A percentile compares a stretch with the other conserved stretches of the same genome.
These are phyloP conservation scores for Elephantulus edwardii DNA, from an alignment of 2,113 vertebrate species.

Conservation along the genomic window DNA sequence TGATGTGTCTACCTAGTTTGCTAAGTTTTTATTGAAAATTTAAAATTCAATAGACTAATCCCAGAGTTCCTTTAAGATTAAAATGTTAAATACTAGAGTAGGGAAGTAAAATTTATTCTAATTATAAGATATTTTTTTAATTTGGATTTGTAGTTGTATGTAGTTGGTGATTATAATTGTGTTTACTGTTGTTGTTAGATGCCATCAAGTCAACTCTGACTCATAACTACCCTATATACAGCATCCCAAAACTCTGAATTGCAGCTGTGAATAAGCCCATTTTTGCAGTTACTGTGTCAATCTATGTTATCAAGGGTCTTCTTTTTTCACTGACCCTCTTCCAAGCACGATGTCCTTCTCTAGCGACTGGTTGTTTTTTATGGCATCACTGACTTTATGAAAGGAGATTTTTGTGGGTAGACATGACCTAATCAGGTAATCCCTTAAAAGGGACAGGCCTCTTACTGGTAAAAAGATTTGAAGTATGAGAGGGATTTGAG, in stretches of 20 bases:
- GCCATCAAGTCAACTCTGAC: too few relatives aligned
- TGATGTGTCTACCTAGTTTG: conserved; percentile 31
- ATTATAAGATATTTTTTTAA: background rate
- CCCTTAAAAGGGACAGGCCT: background rate
- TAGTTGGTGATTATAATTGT: too few relatives aligned
- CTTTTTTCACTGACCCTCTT: too few relatives aligned
- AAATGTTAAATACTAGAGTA: background rate
- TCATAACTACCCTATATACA: too few relatives aligned
- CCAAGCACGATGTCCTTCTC: too few relatives aligned
- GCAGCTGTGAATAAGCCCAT: too few relatives aligned
- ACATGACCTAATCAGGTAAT: background rate
- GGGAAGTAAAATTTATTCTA: background rate
- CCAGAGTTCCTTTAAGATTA: background rate
- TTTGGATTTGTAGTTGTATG: too few relatives aligned
- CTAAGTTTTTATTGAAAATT: conserved; percentile 43
- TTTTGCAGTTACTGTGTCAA: too few relatives aligned
- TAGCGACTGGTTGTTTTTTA: background rate
- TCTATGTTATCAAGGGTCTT: too few relatives aligned
- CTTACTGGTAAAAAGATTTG: background rate
- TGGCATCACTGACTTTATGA: background rate
- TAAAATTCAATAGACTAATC: conserved; percentile 51
- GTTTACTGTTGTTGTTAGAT: too few relatives aligned
- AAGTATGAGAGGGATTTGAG: background rate
- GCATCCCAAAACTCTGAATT: too few relatives aligned
- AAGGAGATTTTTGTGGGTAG: background rate